These are phyloP conservation scores for Biston stratarius DNA, from an alignment of 2,888 invertebrate species.

Conservation along the genomic window DNA sequence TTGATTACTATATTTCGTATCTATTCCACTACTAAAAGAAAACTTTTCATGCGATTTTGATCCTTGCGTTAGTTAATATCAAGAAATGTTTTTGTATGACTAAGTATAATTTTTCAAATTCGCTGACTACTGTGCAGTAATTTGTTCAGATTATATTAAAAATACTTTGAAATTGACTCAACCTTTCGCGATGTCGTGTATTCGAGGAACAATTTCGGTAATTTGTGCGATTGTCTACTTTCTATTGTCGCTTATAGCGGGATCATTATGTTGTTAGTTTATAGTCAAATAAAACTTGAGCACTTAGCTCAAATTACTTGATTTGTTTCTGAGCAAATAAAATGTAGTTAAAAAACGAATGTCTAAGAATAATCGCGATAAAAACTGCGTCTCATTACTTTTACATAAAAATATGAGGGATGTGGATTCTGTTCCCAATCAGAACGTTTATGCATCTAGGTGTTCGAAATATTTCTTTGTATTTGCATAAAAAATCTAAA, in stretches of 20 bases:
- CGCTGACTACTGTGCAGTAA: slow-evolving; percentile 45
- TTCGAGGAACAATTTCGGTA: slow-evolving; percentile 48
- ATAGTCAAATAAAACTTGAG: slow-evolving; percentile 33
- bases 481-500: too few species aligned
- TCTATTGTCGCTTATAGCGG: slow-evolving; percentile 43
- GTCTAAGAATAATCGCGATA: not conserved
- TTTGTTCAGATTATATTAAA: slow-evolving; percentile 52
- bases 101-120: not conserved
- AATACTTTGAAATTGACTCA: slow-evolving; percentile 51
- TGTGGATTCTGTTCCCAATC: too few species aligned
- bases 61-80: slow-evolving; percentile 6
- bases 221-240: slow-evolving; percentile 49
- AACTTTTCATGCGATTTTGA: slow-evolving; percentile 24
- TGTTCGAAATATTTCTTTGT: too few species aligned
- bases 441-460: too few species aligned
- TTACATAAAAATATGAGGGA: not conserved
- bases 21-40: slow-evolving; percentile 12
- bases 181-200: slow-evolving; percentile 52
- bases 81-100: slow-evolving; percentile 8
- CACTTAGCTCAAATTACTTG: slow-evolving; percentile 22
- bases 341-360: not conserved
- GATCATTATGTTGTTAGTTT: slow-evolving; percentile 38
- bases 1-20: slow-evolving; percentile 41
- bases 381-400: too few species aligned
- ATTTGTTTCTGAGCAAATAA: slow-evolving; percentile 5